Conservation (phyloP, 2,888 invertebrate species). For the Ochlodes sylvanus region DNA sequence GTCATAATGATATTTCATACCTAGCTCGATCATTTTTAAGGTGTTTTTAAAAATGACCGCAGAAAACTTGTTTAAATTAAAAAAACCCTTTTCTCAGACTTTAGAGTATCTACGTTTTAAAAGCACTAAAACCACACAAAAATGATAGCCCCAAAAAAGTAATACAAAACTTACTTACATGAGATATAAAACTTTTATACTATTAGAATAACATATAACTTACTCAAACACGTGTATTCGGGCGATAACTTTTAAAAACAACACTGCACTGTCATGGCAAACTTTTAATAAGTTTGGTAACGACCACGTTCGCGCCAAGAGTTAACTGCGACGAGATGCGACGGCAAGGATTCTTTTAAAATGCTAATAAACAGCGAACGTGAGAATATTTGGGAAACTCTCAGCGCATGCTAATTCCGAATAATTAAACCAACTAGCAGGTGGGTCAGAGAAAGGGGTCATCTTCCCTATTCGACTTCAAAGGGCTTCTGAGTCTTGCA, state of each 20-base stretch:
- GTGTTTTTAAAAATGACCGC: too few relatives aligned
- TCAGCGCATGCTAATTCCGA: conserved; percentile 16
- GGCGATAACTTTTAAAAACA: neutral
- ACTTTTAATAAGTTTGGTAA: conserved; percentile 13
- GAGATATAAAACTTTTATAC: too few relatives aligned
- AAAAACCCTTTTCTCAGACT: too few relatives aligned
- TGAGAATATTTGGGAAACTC: conserved; percentile 21
- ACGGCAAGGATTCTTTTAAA: conserved; percentile 19
- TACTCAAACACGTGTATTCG: too few relatives aligned
- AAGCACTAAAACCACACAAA: too few relatives aligned
- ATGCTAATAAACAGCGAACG: conserved; percentile 32
- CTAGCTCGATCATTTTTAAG: too few relatives aligned
- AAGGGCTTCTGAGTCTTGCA: neutral
- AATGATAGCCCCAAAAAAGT: too few relatives aligned
- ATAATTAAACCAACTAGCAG: conserved; percentile 20
- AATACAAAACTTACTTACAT: neutral
- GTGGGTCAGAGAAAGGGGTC: conserved; percentile 3
- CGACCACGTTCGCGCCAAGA: conserved; percentile 24
- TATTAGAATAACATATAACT: too few relatives aligned
- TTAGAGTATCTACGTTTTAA: too few relatives aligned
- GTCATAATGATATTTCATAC: too few relatives aligned
- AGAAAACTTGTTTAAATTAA: too few relatives aligned
- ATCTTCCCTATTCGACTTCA: conserved; percentile 7
- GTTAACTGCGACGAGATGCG: conserved; percentile 19
- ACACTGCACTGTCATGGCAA: conserved; percentile 2